These are phyloP conservation scores for Phenganax marumi DNA, from an alignment of 92 coral and sea anemone species.

Conservation along the genomic window DNA sequence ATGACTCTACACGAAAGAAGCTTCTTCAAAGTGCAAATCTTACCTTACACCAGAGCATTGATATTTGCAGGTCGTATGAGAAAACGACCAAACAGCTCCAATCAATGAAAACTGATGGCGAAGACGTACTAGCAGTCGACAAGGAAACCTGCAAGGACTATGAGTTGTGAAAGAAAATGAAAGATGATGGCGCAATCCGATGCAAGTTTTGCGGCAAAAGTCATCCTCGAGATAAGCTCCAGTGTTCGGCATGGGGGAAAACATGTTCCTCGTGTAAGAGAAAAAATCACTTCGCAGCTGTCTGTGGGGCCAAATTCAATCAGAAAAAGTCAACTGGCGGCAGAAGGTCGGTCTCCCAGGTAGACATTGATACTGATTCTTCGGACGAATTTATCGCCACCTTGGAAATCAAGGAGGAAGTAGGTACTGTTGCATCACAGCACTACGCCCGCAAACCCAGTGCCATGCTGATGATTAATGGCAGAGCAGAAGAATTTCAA, in stretches of 20 bases:
- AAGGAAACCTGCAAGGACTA: no score
- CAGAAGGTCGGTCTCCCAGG: not conserved
- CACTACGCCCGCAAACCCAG: no score
- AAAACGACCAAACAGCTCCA: no score
- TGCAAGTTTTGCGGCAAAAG: constrained; percentile 55
- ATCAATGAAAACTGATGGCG: no score
- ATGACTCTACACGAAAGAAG: not conserved
- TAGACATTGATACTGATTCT: not conserved
- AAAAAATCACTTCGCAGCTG: constrained; percentile 59
- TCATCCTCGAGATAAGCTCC: constrained; percentile 48
- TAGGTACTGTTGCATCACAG: no score
- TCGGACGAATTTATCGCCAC: not conserved
- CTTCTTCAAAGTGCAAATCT: constrained; percentile 14
- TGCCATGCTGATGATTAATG: constrained; percentile 36
- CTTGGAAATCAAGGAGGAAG: constrained; percentile 24
- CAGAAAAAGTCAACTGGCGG: not conserved
- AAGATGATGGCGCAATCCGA: no score
- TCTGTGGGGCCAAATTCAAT: constrained; percentile 24
- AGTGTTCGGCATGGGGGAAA: constrained; percentile 60
- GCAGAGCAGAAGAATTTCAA: constrained; percentile 35
- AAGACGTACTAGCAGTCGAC: no score
- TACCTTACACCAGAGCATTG: no score
- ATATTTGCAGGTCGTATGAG: no score
- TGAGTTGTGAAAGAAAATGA: no score
- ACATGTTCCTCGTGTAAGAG: constrained; percentile 61